Base-by-base conservation (phyloP, 2,797 vertebrate genomes). In the Agapornis canus region DNA sequence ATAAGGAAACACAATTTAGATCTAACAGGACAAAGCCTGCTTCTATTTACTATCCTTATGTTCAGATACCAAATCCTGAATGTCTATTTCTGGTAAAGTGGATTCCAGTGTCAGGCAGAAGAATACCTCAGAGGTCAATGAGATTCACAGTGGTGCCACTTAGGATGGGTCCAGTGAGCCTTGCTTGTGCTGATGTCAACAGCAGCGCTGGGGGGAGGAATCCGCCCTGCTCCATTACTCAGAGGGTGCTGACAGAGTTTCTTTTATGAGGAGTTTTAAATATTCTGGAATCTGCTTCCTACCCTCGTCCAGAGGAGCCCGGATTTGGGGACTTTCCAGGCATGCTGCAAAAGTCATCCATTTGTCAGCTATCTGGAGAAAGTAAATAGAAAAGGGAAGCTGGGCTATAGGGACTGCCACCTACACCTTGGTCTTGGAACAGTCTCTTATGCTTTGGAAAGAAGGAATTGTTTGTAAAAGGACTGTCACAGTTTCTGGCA, bases 21-120 rank as follows among this genome's bases (percentile, higher is more conserved):
- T 69, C 72, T 57, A 86, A 65, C 42, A 49, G n/a, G 8, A 35
- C 54, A 66, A 72, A 92, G 63, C 21, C 71, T 84, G 66, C 63
- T 90, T 87, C 82, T 88, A 3, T 76, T 94, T 83, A 65, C 52
- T 79, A 11, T 42, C 61, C 79, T 72, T 72, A 40, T 63, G 49
- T 79, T 92, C 83, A 82, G 65, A 45, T 81, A 48, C 73, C 51
- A 90, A 95, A 84, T 47, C 61, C 79, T 86, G 88, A 82, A 37
- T 90, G 65, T 82, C 85, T 83, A 4, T 90, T 91, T 88, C 90
- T 91, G 77, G 66, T 72, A 61, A 69, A 65, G 22, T 81, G 45
- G 61, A 86, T 77, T 92, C 40, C 81, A 66, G 64, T 32, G 29
- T 47, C 39, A 54, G 86, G 45, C 71, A 80, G 49, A 66, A 47